Percentiles rank a stretch among this genome's conserved stretches.
phyloP scores from a whole-genome alignment of 2,113 vertebrate genomes.

The Amia ocellicauda region DNA sequence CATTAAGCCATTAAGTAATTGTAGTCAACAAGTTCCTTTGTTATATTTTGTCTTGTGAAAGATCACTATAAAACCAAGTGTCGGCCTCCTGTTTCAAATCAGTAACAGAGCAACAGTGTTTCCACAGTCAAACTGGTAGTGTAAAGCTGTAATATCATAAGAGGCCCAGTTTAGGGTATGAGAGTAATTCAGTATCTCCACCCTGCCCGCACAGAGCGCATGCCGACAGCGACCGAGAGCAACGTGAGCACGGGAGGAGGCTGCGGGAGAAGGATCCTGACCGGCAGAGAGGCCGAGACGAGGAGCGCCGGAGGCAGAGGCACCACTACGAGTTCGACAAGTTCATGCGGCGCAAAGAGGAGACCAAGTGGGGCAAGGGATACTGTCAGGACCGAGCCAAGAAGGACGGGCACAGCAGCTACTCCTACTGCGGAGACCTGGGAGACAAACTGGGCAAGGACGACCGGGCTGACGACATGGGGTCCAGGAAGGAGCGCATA shows the following conservation, averaged over 20 bases:
- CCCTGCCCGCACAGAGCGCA: constrained; percentile 65
- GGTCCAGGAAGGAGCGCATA: constrained; percentile 80
- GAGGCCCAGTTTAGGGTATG: too few species aligned
- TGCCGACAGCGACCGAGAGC: constrained; percentile 84
- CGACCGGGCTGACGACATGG: constrained; percentile 75
- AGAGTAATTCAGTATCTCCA: not conserved
- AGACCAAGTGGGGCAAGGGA: constrained; percentile 86
- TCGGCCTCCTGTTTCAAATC: too few species aligned
- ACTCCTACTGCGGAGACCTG: constrained; percentile 68
- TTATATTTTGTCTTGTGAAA: too few species aligned
- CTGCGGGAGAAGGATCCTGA: constrained; percentile 78
- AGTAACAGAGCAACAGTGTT: too few species aligned
- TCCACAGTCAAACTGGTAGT: too few species aligned
- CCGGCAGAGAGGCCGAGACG: constrained; percentile 71
- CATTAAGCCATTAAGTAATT: too few species aligned
- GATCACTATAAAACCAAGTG: too few species aligned
- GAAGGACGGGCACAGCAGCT: constrained; percentile 75
- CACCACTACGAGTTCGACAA: constrained; percentile 83
- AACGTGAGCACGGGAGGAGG: constrained; percentile 75
- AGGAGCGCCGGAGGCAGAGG: constrained; percentile 80
- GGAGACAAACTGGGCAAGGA: constrained; percentile 81
- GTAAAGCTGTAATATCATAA: too few species aligned
- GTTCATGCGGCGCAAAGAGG: constrained; percentile 82
- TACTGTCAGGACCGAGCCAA: constrained; percentile 82
- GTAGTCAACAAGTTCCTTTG: too few species aligned